Conservation (phyloP, 2,888 invertebrate species). For the Drosophila imparisetae region DNA sequence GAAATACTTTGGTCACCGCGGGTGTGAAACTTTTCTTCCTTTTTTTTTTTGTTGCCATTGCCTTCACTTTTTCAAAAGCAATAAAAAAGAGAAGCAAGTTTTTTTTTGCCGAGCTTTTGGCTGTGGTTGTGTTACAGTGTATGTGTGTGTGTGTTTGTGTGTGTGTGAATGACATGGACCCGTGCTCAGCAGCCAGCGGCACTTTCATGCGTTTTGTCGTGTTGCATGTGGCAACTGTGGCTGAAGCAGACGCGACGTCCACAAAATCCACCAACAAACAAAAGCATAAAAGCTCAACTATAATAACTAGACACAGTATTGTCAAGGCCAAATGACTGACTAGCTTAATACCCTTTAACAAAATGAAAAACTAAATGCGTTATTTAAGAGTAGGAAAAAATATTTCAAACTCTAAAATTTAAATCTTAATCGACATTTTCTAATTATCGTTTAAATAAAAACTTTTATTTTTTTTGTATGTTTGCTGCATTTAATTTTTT, state of each 20-base stretch:
- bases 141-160: constrained; percentile 7
- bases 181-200: constrained; percentile 24
- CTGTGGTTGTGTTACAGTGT: constrained; percentile 14
- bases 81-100: constrained; percentile 25
- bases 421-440: neutral
- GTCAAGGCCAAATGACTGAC: neutral
- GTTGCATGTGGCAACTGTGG: constrained; percentile 50
- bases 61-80: constrained; percentile 35
- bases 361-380: neutral
- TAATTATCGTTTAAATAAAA: neutral
- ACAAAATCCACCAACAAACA: constrained; percentile 22
- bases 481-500: neutral
- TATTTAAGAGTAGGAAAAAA: rapidly evolving
- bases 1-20: constrained; percentile 72
- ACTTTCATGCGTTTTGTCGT: constrained; percentile 56
- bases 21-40: constrained; percentile 60
- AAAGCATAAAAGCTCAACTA: constrained; percentile 49
- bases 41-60: constrained; percentile 36
- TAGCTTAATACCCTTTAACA: constrained; percentile 15
- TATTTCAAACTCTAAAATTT: neutral
- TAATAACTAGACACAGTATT: constrained; percentile 38
- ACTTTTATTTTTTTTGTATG: neutral
- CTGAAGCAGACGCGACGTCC: constrained; percentile 46
- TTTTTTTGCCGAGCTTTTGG: constrained; percentile 16
- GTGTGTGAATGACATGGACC: constrained; percentile 32